Evolutionary conservation across 2,888 invertebrate genomes (phyloP), one percentile per base, ranked within the genome.

Genomic region (Diadegma fenestrale): DNA sequence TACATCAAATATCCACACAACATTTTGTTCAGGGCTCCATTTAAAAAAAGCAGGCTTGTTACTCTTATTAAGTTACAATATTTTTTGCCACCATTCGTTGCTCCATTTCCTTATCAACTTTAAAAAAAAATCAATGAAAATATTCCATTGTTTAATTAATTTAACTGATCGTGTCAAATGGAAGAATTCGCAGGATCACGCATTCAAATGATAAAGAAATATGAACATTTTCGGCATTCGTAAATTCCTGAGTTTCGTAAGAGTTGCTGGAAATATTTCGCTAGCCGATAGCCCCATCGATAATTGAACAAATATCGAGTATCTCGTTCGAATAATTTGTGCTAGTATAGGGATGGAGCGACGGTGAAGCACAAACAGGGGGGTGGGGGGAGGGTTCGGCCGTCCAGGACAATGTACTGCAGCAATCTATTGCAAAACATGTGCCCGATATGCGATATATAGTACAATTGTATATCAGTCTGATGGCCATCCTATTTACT

Each of bases 281-380:
- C 6, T 51, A 54, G 17, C 17, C 51, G 43, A 82, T 37, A 66
- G 3, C 14, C 37, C 14, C 17, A 26, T 14, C 51, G 37, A 63
- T 72, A 66, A 82, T 73, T 61, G 30, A 66, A 37, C 37, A 26
- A 68, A 79, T 68, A 58, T 73, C 66, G 61, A 17, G 43, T 64
- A n/a, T 71, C 43, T 33, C 26, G 14, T 6, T n/a, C 63, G 30
- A 17, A 26, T 43, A 68, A 45, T 68, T 17, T 43, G 26, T 68
- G n/a, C 37, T 17, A 45, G n/a, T n/a, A n/a, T n/a, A n/a, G 0
- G 14, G 68, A 68, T 19, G 22, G 22, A 68, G 41, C n/a, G 7
- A 33, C 4, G 10, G n/a, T 63, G 1, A 37, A n/a, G 33, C 17
- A 33, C 33, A n/a, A 22, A 17, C 22, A 2, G 45, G n/a, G 17